Percentiles rank a stretch among this genome's conserved stretches.
Evolutionary conservation across 1,140 invertebrate species (phyloP).

Genomic region (Eumaeus atala): DNA sequence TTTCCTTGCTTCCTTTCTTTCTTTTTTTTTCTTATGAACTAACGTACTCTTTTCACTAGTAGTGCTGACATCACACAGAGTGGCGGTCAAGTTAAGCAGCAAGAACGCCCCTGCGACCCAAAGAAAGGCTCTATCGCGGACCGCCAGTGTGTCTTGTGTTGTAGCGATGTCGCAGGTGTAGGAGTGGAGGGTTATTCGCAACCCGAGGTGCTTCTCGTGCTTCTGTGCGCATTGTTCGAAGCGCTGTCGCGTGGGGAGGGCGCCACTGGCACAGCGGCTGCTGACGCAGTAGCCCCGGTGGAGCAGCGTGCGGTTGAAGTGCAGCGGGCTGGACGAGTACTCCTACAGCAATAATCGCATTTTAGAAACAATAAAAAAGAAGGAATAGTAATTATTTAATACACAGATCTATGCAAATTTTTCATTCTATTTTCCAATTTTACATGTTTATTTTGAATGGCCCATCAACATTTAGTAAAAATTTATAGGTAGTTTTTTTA

Average conservation of each 20-base stretch:
- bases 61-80: neutral
- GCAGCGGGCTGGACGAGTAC: slow-evolving; percentile 20
- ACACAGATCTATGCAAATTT: too few species aligned
- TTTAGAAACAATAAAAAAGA: too few species aligned
- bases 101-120: neutral
- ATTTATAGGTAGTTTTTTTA: too few species aligned
- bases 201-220: neutral
- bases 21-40: neutral
- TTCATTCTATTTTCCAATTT: too few species aligned
- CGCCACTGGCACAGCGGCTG: slow-evolving; percentile 17
- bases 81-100: neutral
- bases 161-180: neutral
- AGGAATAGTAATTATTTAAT: too few species aligned
- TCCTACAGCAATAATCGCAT: slow-evolving; percentile 25
- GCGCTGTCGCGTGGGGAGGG: slow-evolving; percentile 12
- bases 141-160: neutral
- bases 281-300: slow-evolving; percentile 27
- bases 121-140: neutral
- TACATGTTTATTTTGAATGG: too few species aligned
- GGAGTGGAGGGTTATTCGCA: neutral
- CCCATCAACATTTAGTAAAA: too few species aligned
- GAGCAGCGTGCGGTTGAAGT: slow-evolving; percentile 31
- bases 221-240: slow-evolving; percentile 24
- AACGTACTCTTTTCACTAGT: neutral
- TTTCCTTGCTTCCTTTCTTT: neutral